phyloP scores from a whole-genome alignment of 2,113 vertebrate genomes.

The Neogobius melanostomus region DNA sequence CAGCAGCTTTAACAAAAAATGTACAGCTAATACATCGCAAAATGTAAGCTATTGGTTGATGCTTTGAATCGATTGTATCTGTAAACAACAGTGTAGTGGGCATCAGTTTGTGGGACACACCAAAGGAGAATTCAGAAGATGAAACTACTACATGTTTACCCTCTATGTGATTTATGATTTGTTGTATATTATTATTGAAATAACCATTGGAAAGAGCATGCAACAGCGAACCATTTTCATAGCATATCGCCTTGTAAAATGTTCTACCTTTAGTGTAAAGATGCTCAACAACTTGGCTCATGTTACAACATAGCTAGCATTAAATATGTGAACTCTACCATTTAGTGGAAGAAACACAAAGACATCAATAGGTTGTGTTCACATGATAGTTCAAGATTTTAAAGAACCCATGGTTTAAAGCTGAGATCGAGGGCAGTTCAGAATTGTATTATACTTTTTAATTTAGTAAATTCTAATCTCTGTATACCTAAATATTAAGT shows the following conservation, averaged over 20 bases:
- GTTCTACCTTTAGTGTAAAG: slow-evolving; percentile 10
- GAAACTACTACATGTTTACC: too few species aligned
- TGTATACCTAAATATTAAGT: too few species aligned
- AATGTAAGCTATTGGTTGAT: too few species aligned
- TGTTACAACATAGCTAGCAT: slow-evolving; percentile 35
- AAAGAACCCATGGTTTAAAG: too few species aligned
- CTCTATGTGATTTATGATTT: too few species aligned
- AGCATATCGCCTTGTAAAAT: slow-evolving; percentile 1
- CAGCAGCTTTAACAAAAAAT: too few species aligned
- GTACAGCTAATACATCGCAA: too few species aligned
- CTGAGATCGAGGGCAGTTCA: not conserved
- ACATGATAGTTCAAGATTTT: not conserved
- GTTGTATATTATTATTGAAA: not conserved
- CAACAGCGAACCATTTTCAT: slow-evolving; percentile 19
- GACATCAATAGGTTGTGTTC: not conserved
- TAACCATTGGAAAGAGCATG: slow-evolving; percentile 25
- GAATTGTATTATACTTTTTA: not conserved
- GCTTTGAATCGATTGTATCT: too few species aligned
- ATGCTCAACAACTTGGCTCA: slow-evolving; percentile 28
- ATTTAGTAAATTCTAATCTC: too few species aligned
- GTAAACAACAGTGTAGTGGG: too few species aligned
- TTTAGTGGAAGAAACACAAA: slow-evolving; percentile 8
- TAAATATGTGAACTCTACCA: slow-evolving; percentile 19
- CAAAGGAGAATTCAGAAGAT: too few species aligned
- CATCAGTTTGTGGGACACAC: too few species aligned